Conservation (phyloP, 2,888 invertebrate species). For the Nomada ruficornis region DNA sequence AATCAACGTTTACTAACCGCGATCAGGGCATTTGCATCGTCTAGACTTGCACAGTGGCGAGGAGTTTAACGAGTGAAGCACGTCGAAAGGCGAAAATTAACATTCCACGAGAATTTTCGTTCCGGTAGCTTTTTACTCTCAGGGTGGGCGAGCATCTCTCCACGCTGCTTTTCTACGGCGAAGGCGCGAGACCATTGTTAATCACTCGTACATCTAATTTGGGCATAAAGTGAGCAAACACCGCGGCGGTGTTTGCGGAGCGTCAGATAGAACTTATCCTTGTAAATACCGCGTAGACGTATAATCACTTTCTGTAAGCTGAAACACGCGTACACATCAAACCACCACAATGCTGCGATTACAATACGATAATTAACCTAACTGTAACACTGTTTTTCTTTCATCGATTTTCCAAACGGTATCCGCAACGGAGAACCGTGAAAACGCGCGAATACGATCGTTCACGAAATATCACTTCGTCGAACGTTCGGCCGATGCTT, state of each 20-base stretch:
- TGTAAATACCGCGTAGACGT: constrained; percentile 76
- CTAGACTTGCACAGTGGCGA: constrained; percentile 24
- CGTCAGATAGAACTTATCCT: constrained; percentile 73
- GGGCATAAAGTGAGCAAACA: constrained; percentile 75
- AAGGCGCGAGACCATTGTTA: constrained; percentile 71
- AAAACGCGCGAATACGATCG: background rate
- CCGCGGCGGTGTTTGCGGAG: constrained; percentile 44
- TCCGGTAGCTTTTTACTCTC: constrained; percentile 16
- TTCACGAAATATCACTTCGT: constrained; percentile 1
- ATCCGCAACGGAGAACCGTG: background rate
- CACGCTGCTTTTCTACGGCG: constrained; percentile 62
- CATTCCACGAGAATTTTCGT: constrained; percentile 43
- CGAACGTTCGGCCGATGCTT: background rate
- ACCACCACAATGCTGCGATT: constrained; percentile 52
- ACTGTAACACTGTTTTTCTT: constrained; percentile 35
- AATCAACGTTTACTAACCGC: constrained; percentile 15
- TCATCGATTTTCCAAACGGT: constrained; percentile 48
- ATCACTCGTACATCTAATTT: constrained; percentile 76
- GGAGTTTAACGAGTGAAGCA: constrained; percentile 13
- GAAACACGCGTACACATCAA: constrained; percentile 44
- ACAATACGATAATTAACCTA: constrained; percentile 38
- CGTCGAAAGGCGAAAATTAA: constrained; percentile 7
- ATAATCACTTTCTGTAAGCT: constrained; percentile 74
- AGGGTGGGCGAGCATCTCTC: constrained; percentile 9
- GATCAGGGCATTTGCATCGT: constrained; percentile 25